Base-by-base conservation (phyloP, 1,140 invertebrate genomes). In the Lepidurus packardi region DNA sequence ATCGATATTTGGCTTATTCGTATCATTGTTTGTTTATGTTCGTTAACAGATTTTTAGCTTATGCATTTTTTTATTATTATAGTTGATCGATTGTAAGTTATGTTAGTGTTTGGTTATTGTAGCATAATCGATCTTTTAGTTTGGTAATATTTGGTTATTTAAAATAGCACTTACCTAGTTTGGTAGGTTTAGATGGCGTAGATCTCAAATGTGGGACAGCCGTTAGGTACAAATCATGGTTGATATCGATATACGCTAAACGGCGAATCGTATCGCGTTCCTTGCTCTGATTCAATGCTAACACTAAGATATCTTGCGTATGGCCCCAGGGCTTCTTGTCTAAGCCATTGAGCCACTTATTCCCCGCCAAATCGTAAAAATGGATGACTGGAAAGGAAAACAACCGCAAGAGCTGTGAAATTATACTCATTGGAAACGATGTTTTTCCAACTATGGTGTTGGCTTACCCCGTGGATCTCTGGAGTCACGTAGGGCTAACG, bases 191-290 rank as follows among this genome's bases (percentile, higher is more conserved):
- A 80, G 85, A 81, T 41, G 80, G 41, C 47, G 83, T 81, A 73
- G 82, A 88, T 77, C 91, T 90, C 79, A 87, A 87, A 74, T 90
- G 88, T 81, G 90, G 88, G 1, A 95, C 89, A 45, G 91, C 88
- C 5, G 91, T 87, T 10, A 96, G 84, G 83, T 90, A 94, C 0
- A 96, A 85, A 83, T 97, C 94, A 79, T 90, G 88, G 83, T 94
- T 95, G 81, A 87, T 88, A 85, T 97, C 95, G 42, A 96, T 87
- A 74, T 96, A 87, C 1, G 93, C 92, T 42, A 96, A 83, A 80
- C 90, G 89, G 78, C 93, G 86, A 81, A 84, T 87, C 0, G 90
- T 77, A 5, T 80, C 80, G 1, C 79, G 76, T 73, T 80, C 80
- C n/a, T 81, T 77, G n/a, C 81, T 77, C 24, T 79, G 78, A 44